These are phyloP conservation scores for Cosmopolites sordidus DNA, from an alignment of 2,888 invertebrate genomes.

Conservation along the genomic window DNA sequence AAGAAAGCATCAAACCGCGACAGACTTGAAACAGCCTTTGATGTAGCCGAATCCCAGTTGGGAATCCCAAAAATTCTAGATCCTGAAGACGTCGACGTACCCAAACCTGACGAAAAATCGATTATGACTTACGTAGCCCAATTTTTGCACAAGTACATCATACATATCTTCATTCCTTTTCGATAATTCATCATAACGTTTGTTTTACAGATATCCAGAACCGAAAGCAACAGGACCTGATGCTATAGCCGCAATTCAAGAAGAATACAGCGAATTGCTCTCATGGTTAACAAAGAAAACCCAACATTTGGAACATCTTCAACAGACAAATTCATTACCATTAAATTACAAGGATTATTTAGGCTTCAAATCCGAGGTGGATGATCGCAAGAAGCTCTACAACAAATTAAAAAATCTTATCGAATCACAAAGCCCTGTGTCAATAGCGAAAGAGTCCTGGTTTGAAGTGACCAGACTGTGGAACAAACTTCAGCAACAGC, in stretches of 20 bases:
- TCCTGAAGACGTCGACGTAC: slow-evolving; percentile 93
- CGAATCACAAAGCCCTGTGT: slow-evolving; percentile 75
- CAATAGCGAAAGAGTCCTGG: slow-evolving; percentile 84
- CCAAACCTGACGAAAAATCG: slow-evolving; percentile 93
- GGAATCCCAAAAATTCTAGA: slow-evolving; percentile 90
- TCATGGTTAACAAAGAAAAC: slow-evolving; percentile 80
- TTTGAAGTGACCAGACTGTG: slow-evolving; percentile 74
- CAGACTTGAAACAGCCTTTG: slow-evolving; percentile 88
- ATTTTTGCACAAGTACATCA: slow-evolving; percentile 74
- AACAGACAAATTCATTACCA: slow-evolving; percentile 69
- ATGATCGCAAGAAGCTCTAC: slow-evolving; percentile 67
- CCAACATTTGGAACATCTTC: slow-evolving; percentile 70
- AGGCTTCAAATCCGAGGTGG: slow-evolving; percentile 71
- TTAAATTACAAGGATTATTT: slow-evolving; percentile 78
- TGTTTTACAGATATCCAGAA: slow-evolving; percentile 86
- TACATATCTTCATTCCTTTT: too few relatives aligned
- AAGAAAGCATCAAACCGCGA: slow-evolving; percentile 71
- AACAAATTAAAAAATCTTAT: slow-evolving; percentile 75
- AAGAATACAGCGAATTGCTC: slow-evolving; percentile 74
- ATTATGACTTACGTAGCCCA: slow-evolving; percentile 99
- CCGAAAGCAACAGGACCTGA: slow-evolving; percentile 71
- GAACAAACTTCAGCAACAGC: slow-evolving; percentile 72
- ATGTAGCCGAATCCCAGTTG: slow-evolving; percentile 84
- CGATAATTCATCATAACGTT: slow-evolving; percentile 53
- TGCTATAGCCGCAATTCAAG: slow-evolving; percentile 72